Conservation (phyloP, 30 jellyfish, hydroid and myxozoan genomes). For the Aurelia aurita region DNA sequence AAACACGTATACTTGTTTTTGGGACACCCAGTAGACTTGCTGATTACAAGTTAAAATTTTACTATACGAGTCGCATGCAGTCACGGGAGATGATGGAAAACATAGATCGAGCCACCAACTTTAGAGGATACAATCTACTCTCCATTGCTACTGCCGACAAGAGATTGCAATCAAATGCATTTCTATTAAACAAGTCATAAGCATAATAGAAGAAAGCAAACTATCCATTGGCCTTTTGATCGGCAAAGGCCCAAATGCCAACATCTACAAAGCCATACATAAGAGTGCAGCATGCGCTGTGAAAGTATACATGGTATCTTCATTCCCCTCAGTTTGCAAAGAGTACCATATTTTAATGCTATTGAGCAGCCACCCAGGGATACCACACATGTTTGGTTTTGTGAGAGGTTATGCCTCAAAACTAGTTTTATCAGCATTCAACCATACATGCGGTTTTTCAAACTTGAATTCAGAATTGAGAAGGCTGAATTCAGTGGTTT, state of each 20-base stretch:
- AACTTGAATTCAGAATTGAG: too few relatives aligned
- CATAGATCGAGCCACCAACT: background rate
- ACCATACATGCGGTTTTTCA: background rate
- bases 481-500: too few relatives aligned
- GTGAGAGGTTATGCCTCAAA: conserved; percentile 15
- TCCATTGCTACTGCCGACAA: conserved; percentile 15
- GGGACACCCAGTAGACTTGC: too few relatives aligned
- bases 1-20: too few relatives aligned
- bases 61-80: conserved; percentile 13
- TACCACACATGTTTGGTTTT: conserved; percentile 26
- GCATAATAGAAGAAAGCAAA: background rate
- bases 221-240: background rate
- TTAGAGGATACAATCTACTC: conserved; percentile 15
- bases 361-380: conserved; percentile 16
- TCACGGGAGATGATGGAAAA: conserved; percentile 8
- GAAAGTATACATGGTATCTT: background rate
- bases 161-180: conserved; percentile 1
- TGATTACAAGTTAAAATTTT: background rate
- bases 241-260: conserved; percentile 27
- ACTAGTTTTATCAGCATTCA: background rate
- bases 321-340: conserved; percentile 19
- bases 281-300: background rate
- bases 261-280: background rate
- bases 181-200: conserved; percentile 7
- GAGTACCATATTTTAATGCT: conserved; percentile 29